phyloP scores from a whole-genome alignment of 1,140 invertebrate genomes.

The Brachionus angularis region DNA sequence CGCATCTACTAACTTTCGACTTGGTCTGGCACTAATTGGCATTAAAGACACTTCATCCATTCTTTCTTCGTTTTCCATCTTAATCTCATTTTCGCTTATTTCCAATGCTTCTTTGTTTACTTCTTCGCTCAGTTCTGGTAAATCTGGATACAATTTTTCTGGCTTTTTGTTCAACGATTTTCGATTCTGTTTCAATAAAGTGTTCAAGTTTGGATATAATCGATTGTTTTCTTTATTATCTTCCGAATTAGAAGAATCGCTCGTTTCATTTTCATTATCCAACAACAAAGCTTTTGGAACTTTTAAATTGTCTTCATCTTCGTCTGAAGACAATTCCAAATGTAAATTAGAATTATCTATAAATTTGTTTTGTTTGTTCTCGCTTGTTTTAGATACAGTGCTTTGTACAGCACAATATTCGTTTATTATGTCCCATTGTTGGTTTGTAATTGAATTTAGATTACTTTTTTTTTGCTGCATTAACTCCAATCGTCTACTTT shows the following conservation, averaged over 20 bases:
- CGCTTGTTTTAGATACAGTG: no score
- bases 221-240: conserved; percentile 33
- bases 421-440: conserved; percentile 36
- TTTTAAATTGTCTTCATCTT: background rate
- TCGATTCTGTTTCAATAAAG: no score
- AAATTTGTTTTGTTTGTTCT: conserved; percentile 9
- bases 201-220: no score
- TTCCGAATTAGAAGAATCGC: no score
- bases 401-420: conserved; percentile 6
- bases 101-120: conserved; percentile 2
- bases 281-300: background rate
- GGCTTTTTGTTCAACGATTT: no score
- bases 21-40: no score
- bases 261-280: background rate
- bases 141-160: conserved; percentile 4
- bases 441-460: background rate
- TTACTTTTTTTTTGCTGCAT: conserved; percentile 3
- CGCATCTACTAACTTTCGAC: background rate
- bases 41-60: conserved; percentile 28
- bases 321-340: conserved; percentile 22
- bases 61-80: background rate
- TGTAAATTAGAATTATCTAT: background rate
- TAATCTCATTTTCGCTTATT: background rate
- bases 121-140: background rate
- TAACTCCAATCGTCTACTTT: conserved; percentile 19